A percentile compares a stretch with the other conserved stretches of the same genome.
Evolutionary conservation across 1,140 invertebrate genomes (phyloP).

Genomic region (Galendromus occidentalis): DNA sequence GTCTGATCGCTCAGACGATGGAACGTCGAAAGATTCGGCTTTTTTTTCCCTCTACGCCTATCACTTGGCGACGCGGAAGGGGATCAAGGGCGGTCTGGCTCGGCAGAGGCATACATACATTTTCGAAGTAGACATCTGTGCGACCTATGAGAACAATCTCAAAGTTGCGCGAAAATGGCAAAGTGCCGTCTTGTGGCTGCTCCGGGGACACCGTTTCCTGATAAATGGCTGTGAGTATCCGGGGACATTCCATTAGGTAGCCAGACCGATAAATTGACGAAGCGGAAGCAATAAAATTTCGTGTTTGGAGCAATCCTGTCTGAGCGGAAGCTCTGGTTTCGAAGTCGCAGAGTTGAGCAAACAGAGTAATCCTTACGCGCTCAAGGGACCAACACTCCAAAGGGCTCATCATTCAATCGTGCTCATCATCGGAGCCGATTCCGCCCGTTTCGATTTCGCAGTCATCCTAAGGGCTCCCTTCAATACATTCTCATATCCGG

Average conservation of each 20-base stretch:
- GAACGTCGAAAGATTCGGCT: conserved; percentile 10
- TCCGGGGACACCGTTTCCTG: conserved; percentile 24
- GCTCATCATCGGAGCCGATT: too few species aligned
- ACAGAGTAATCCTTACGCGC: too few species aligned
- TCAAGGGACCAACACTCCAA: too few species aligned
- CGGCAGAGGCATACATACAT: conserved; percentile 40
- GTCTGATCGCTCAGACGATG: background rate
- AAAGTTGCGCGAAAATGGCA: conserved; percentile 60
- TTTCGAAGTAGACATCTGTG: conserved; percentile 51
- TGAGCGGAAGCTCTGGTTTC: conserved; percentile 26
- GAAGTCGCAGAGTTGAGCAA: background rate
- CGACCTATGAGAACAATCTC: conserved; percentile 62
- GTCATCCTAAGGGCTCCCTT: too few species aligned
- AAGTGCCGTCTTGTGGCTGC: conserved; percentile 46
- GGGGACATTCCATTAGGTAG: background rate
- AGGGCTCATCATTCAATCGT: too few species aligned
- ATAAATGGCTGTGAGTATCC: background rate
- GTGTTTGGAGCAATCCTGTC: background rate
- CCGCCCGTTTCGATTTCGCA: too few species aligned
- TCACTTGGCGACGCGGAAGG: conserved; percentile 32
- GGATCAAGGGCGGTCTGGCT: conserved; percentile 22
- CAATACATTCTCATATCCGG: too few species aligned
- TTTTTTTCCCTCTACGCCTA: conserved; percentile 72
- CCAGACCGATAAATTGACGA: too few species aligned
- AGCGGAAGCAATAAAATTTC: background rate